Percentiles rank a stretch among this genome's conserved stretches.
Evolutionary conservation across 2,113 vertebrate species (phyloP).

Genomic region (Haliaeetus leucogaster): DNA sequence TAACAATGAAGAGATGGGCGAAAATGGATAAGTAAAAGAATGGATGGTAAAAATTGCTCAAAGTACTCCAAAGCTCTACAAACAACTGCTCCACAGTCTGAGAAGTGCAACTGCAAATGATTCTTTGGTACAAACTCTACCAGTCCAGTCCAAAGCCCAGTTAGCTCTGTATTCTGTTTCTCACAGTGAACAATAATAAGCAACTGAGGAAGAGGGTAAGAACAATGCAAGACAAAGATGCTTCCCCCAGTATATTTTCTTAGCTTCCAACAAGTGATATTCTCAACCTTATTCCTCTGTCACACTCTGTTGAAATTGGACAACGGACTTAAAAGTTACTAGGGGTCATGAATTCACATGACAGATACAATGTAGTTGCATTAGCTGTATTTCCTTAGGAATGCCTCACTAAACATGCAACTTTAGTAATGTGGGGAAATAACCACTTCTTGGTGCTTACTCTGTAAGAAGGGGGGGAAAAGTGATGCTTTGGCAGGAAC

Average conservation of each 20-base stretch:
- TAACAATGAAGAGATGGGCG: neutral
- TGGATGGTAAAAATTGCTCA: neutral
- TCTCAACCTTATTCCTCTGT: neutral
- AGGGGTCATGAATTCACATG: too few species aligned
- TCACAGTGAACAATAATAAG: neutral
- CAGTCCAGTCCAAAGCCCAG: neutral
- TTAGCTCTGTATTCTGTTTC: neutral
- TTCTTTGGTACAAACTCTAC: neutral
- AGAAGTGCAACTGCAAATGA: neutral
- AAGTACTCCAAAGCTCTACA: neutral
- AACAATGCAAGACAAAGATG: neutral
- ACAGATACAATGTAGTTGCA: neutral
- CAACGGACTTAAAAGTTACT: neutral
- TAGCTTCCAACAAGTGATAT: neutral
- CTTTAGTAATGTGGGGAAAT: neutral
- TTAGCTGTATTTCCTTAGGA: neutral
- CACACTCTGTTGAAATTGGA: neutral
- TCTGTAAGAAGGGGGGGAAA: neutral
- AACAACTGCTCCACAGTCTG: neutral
- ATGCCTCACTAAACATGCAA: neutral
- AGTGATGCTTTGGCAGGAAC: neutral
- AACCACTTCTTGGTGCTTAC: neutral
- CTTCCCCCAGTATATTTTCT: neutral
- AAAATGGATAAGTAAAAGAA: neutral
- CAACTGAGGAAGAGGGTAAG: neutral